These are phyloP conservation scores for Rhinoraja longicauda DNA, from an alignment of 2,797 vertebrate genomes.

Conservation along the genomic window DNA sequence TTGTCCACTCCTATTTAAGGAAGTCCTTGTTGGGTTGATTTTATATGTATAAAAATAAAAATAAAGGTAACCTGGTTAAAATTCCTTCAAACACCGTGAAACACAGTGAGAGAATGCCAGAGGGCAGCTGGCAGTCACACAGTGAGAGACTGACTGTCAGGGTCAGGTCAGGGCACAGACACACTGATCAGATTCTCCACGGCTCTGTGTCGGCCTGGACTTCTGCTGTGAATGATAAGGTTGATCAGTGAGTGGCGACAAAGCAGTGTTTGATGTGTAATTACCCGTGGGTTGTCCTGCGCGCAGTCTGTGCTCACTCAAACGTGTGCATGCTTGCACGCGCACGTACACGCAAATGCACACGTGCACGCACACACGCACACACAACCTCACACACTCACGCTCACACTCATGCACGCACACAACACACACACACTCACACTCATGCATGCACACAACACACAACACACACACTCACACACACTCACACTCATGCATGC, in stretches of 20 bases:
- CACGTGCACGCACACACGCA: not conserved
- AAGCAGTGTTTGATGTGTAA: constrained; percentile 23
- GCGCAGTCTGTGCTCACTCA: not conserved
- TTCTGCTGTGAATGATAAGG: not conserved
- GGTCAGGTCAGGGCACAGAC: not conserved
- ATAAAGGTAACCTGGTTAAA: not conserved
- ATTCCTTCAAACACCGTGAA: not conserved
- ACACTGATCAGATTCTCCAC: constrained; percentile 23
- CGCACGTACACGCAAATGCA: not conserved
- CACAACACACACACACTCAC: too few species aligned
- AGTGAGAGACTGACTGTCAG: not conserved
- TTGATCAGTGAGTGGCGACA: constrained; percentile 12
- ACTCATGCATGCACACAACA: too few species aligned
- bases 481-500: too few species aligned
- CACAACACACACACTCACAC: too few species aligned
- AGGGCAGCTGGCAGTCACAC: not conserved
- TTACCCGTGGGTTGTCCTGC: not conserved
- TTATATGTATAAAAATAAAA: too few species aligned
- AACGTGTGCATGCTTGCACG: too few species aligned
- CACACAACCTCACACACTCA: too few species aligned
- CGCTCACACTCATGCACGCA: too few species aligned
- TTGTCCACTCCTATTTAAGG: not conserved
- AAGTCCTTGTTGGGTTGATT: not conserved
- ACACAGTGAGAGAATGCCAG: not conserved
- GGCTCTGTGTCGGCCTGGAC: not conserved